Conservation (phyloP, 2,888 invertebrate species). For the Ditylenchus weischeri region DNA sequence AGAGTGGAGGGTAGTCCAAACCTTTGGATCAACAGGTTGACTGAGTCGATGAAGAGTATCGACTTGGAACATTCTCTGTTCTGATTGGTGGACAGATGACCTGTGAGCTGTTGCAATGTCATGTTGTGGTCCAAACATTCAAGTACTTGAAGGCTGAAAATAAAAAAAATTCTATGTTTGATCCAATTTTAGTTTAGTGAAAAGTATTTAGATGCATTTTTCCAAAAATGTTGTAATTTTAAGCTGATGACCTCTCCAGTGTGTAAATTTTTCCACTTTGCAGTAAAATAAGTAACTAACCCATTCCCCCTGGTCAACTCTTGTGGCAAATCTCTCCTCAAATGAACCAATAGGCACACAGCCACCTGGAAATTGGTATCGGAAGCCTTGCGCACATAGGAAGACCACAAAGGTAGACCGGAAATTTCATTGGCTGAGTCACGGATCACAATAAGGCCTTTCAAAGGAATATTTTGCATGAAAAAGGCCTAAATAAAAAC, state of each 20-base stretch:
- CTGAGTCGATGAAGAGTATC: constrained; percentile 11
- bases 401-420: constrained; percentile 12
- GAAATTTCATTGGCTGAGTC: constrained; percentile 6
- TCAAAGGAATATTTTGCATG: constrained; percentile 14
- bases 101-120: constrained; percentile 3
- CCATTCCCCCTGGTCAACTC: background rate
- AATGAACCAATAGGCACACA: constrained; percentile 9
- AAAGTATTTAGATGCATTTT: no score
- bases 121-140: constrained; percentile 2
- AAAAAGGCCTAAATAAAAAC: no score
- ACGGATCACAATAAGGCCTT: constrained; percentile 5
- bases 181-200: no score
- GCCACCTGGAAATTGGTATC: constrained; percentile 2
- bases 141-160: constrained; percentile 9
- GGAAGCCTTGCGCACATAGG: constrained; percentile 10
- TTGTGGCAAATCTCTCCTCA: constrained; percentile 14
- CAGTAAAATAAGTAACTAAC: background rate
- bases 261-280: no score
- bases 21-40: constrained; percentile 9
- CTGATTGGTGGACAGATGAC: background rate
- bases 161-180: background rate
- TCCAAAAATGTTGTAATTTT: no score
- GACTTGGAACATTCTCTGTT: background rate
- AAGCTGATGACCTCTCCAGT: no score
- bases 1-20: constrained; percentile 14